Evolutionary conservation across 2,113 vertebrate species (phyloP), one percentile per base, ranked within the genome.

Genomic region (Amblyornis subalaris): DNA sequence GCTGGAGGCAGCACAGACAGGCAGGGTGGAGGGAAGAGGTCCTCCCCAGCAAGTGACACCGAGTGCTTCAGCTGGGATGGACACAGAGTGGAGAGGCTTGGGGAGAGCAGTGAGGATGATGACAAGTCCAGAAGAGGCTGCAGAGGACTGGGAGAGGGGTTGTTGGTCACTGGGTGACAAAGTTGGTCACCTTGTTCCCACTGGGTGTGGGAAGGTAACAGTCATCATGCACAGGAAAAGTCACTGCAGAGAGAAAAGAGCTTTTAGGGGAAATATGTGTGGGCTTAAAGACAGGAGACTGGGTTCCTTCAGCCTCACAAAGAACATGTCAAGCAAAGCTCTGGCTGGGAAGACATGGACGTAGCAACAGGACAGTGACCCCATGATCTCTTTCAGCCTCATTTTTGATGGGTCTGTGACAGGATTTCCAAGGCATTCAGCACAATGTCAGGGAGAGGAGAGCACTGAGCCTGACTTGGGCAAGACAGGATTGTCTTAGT

Each of bases 131-230:
- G 60, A 42, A 89, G 40, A 54, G 38, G 55, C 12, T 54, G 54
- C 31, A 13, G 50, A 50, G 15, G 14, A 45, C 26, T 55, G 20
- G 25, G 13, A 72, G 55, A 78, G 31, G 11, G 10, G 15, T 75
- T 0, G 0, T 26, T 31, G 21, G 28, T 60, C n/a, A 14, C 40
- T 13, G 12, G 9, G 13, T 33, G n/a, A n/a, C n/a, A n/a, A n/a
- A n/a, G n/a, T n/a, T n/a, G n/a, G n/a, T n/a, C n/a, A n/a, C n/a
- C n/a, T n/a, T n/a, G n/a, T n/a, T n/a, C n/a, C n/a, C n/a, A n/a
- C n/a, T n/a, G n/a, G 8, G 17, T 51, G 12, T 13, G 25, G 14
- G 20, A 38, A 71, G 47, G 29, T 21, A 64, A 29, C 31, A 24
- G n/a, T n/a, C n/a, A n/a, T n/a, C 4, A 2, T 14, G 40, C 17